These are phyloP conservation scores for Hyla sarda DNA, from an alignment of 2,113 vertebrate species.

Conservation along the genomic window DNA sequence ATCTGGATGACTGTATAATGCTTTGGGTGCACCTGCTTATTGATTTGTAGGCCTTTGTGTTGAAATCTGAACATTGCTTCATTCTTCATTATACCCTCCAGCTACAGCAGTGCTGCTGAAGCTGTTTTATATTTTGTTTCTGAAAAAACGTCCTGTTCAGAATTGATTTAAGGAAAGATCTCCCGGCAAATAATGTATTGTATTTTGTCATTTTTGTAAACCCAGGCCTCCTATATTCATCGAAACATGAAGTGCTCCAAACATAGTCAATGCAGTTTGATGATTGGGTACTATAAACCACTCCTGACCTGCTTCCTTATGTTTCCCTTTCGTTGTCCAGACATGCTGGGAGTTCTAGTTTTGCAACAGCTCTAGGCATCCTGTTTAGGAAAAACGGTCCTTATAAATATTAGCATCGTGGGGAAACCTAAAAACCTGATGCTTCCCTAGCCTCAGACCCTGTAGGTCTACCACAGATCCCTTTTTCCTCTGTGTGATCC, in stretches of 20 bases:
- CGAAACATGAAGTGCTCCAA: not conserved
- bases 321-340: too few relatives aligned
- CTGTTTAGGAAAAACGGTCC: too few relatives aligned
- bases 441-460: too few relatives aligned
- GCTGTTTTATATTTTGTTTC: not conserved
- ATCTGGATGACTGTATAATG: not conserved
- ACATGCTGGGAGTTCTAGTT: too few relatives aligned
- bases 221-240: conserved; percentile 11
- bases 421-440: too few relatives aligned
- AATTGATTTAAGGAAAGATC: conserved; percentile 4
- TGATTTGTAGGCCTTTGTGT: conserved; percentile 25
- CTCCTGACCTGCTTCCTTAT: not conserved
- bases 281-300: not conserved
- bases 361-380: too few relatives aligned
- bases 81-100: conserved; percentile 6
- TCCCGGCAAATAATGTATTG: conserved; percentile 18
- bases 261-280: not conserved
- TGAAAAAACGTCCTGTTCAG: not conserved
- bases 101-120: conserved; percentile 3
- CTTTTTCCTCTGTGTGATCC: too few relatives aligned
- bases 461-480: too few relatives aligned
- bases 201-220: not conserved
- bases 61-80: not conserved
- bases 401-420: too few relatives aligned
- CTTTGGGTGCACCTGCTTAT: conserved; percentile 33